Evolutionary conservation across 2,797 vertebrate genomes (phyloP), one percentile per base, ranked within the genome.

Genomic region (Epinephelus awoara): DNA sequence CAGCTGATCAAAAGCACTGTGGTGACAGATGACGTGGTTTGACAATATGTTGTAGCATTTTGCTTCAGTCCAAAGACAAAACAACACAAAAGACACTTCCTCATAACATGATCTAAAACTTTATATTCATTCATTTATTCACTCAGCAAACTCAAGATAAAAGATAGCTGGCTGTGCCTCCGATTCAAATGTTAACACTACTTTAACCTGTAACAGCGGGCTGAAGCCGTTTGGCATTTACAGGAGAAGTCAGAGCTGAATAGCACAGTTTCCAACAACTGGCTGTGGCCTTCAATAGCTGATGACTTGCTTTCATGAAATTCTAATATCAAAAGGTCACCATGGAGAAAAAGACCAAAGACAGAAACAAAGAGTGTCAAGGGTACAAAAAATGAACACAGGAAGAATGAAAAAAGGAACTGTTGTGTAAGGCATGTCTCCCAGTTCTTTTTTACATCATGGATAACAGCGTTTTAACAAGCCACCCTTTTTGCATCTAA

Each of bases 281-380:
- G 58, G 14, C 62, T 67, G 15, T 57, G 52, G 64, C 42, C 69
- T 88, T 83, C 75, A 58, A 82, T 55, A 62, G 23, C 56, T 40
- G 64, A 71, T 74, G 54, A 82, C 68, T 42, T 47, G 54, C 61
- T 71, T 80, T 75, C 38, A 72, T 50, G 71, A 69, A 81, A 67
- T 19, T 71, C 57, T 58, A 23, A 5, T 34, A 73, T 71, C n/a
- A 75, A 84, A 89, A 88, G 78, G 83, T 80, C 66, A 86, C 1
- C 5, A 59, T 42, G 23, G 56, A 55, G 19, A 23, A 76, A 64
- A 77, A n/a, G 27, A 13, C 15, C 42, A 59, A 21, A 29, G 54
- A 55, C 50, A 40, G 29, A 71, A 83, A 69, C 27, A 84, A 66
- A 74, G 52, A 47, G 23, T 25, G 25, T 50, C 44, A 73, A 38